A percentile compares a stretch with the other conserved stretches of the same genome.
Conservation (phyloP, 2,888 invertebrate genomes). For the Alentia gelatinosa region DNA sequence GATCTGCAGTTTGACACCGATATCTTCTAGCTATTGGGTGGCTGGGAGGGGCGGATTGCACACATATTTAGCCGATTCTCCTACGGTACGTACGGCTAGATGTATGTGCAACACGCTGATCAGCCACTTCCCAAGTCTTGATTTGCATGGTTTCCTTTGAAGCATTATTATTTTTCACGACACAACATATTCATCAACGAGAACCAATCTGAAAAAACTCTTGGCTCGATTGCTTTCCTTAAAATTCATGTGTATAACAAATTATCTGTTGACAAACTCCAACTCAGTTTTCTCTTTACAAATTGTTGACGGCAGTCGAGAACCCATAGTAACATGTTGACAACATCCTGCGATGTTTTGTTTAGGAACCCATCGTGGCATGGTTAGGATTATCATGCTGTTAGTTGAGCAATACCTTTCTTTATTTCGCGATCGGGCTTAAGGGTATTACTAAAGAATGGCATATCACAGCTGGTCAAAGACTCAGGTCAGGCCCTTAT, state of each 20-base stretch:
- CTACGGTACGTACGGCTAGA: background rate
- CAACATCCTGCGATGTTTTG: slow-evolving; percentile 20
- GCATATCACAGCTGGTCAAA: slow-evolving; percentile 46
- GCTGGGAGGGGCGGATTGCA: background rate
- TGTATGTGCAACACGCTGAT: background rate
- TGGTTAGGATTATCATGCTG: background rate
- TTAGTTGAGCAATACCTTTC: slow-evolving; percentile 19
- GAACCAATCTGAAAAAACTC: background rate
- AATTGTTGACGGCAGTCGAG: slow-evolving; percentile 39
- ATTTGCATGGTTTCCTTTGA: background rate
- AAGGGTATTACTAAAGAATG: background rate
- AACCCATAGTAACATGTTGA: slow-evolving; percentile 27
- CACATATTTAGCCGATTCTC: background rate
- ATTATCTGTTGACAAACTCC: slow-evolving; percentile 44
- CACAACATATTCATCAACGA: background rate
- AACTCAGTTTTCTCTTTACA: background rate
- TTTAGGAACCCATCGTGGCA: slow-evolving; percentile 17
- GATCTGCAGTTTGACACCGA: background rate
- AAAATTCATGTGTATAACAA: background rate
- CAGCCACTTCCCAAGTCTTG: background rate
- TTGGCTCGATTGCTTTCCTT: slow-evolving; percentile 25
- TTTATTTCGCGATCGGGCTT: background rate
- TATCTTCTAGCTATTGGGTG: background rate
- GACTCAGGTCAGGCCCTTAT: background rate
- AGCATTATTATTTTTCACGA: background rate